Evolutionary conservation across 2,113 vertebrate species (phyloP), one percentile per base, ranked within the genome.

Genomic region (Notarius lentiginosus): DNA sequence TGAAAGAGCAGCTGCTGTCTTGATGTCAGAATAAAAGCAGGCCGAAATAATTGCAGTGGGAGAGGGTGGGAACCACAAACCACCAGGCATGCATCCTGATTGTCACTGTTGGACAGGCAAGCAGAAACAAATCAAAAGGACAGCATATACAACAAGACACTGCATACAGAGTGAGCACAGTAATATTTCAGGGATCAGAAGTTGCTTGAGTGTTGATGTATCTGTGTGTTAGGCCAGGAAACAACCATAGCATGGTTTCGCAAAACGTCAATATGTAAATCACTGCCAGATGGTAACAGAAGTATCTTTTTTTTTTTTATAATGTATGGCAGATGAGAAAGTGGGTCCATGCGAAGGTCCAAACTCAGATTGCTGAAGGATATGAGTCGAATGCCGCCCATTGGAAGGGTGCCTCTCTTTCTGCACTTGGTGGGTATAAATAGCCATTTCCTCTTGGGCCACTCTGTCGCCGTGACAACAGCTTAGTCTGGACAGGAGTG

Each of bases 361-460:
- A 82, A 56, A 60, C 60, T 60, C 51, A 61, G 63, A 72, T 86
- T 79, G 56, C 82, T 81, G 79, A 56, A 82, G 86, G 87, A 82
- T 66, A 55, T 7, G 58, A 87, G 49, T 70, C n/a, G 58, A 49
- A 83, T 70, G 65, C 72, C 87, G 34, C 85, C 90, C 87, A 84
- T 84, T 88, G 87, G 90, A 90, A 87, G 89, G 89, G 89, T 89
- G 90, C 80, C 84, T 87, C 86, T 89, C 84, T 86, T 76, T 86
- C 72, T 86, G 84, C 24, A 84, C 60, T 79, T 87, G 24, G 85
- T 55, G 66, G 56, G 84, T 90, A 89, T 90, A 90, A 91, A 91
- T 90, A 90, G 90, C 84, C 63, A 89, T 83, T 91, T 91, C 90
- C 90, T 91, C 79, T 90, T 73, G 61, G 84, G 60, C 87, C 82